A percentile compares a stretch with the other conserved stretches of the same genome.
Evolutionary conservation across 2,113 vertebrate genomes (phyloP).

Genomic region (Hippocampus barbouri): DNA sequence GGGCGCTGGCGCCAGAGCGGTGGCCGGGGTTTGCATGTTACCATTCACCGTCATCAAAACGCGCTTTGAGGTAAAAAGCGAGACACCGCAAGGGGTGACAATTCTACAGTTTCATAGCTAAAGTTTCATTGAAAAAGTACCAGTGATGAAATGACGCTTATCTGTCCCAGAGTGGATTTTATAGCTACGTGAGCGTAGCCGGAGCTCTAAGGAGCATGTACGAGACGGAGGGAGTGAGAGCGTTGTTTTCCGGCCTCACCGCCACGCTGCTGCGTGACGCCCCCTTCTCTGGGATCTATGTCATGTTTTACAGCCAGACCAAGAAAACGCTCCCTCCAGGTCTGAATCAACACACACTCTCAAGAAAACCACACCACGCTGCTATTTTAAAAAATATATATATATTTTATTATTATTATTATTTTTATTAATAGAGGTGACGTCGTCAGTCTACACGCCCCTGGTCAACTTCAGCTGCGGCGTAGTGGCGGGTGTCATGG

Average conservation of each 20-base stretch:
- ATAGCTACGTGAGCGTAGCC: conserved; percentile 79
- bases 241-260: conserved; percentile 88
- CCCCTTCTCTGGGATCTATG: conserved; percentile 94
- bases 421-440: conserved; percentile 70
- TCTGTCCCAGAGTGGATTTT: conserved; percentile 78
- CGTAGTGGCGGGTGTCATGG: conserved; percentile 84
- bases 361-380: background rate
- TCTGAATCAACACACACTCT: conserved; percentile 37
- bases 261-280: conserved; percentile 91
- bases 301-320: conserved; percentile 96
- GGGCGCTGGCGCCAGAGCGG: conserved; percentile 79
- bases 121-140: background rate
- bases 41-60: conserved; percentile 94
- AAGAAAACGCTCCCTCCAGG: conserved; percentile 76
- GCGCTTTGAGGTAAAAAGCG: conserved; percentile 81
- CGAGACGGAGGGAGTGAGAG: conserved; percentile 79
- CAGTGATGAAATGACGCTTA: background rate
- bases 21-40: conserved; percentile 85
- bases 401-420: too few relatives aligned
- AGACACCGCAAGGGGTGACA: background rate
- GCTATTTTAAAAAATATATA: too few relatives aligned
- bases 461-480: conserved; percentile 89
- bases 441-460: conserved; percentile 70
- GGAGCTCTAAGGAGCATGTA: conserved; percentile 84
- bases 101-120: background rate